Evolutionary conservation across 2,888 invertebrate species (phyloP).

Genomic region (Nymphalis c-album): DNA sequence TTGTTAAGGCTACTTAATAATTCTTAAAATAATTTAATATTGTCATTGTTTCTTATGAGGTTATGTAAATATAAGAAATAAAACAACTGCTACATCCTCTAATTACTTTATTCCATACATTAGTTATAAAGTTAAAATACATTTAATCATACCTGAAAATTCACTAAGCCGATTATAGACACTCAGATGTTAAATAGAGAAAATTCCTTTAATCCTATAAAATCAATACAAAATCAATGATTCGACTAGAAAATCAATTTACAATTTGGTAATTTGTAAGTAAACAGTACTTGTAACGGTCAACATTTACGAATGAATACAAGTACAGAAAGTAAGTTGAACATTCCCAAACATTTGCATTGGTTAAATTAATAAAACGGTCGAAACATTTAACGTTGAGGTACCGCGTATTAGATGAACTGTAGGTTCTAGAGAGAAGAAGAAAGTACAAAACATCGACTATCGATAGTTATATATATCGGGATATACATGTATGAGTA

Average conservation of each 20-base stretch:
- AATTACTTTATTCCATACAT: neutral
- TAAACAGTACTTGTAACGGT: no score
- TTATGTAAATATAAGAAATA: neutral
- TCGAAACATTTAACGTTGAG: slow-evolving; percentile 13
- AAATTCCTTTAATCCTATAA: no score
- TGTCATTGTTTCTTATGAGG: no score
- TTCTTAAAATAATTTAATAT: no score
- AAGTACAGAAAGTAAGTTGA: no score
- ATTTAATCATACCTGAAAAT: neutral
- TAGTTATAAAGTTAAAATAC: neutral
- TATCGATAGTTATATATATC: slow-evolving; percentile 13
- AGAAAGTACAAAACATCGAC: slow-evolving; percentile 19
- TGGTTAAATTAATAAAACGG: slow-evolving; percentile 1
- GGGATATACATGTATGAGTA: slow-evolving; percentile 14
- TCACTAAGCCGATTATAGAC: slow-evolving; percentile 5
- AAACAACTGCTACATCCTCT: neutral
- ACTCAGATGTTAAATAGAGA: neutral
- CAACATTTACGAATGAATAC: no score
- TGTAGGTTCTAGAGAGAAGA: slow-evolving; percentile 17
- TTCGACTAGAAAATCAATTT: no score
- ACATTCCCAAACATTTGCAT: neutral
- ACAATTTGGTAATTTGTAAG: no score
- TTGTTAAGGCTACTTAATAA: no score
- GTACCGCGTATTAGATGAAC: slow-evolving; percentile 1
- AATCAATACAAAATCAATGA: no score